Conservation (phyloP, 2,888 invertebrate species). For the Watsonalla binaria region DNA sequence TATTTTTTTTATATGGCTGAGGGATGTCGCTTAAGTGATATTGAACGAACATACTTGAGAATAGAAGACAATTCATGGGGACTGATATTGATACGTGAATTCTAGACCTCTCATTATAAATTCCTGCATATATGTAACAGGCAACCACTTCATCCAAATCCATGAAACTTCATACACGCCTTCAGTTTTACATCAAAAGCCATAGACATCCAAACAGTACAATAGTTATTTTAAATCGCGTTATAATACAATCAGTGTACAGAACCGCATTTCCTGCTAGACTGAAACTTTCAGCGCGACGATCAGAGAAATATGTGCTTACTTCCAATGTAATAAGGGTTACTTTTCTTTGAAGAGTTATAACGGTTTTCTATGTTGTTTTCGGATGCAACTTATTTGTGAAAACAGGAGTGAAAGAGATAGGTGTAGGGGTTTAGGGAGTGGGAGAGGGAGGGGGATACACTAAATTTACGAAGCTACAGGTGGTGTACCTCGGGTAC, state of each 20-base stretch:
- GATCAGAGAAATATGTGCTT: slow-evolving; percentile 51
- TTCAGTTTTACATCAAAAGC: not conserved
- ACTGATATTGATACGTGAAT: too few species aligned
- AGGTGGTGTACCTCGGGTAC: slow-evolving; percentile 76
- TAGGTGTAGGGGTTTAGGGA: slow-evolving; percentile 20
- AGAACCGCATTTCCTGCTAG: slow-evolving; percentile 58
- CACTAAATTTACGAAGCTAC: slow-evolving; percentile 77
- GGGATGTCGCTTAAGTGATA: too few species aligned
- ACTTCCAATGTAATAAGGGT: slow-evolving; percentile 18
- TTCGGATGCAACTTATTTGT: slow-evolving; percentile 77
- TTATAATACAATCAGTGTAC: slow-evolving; percentile 74
- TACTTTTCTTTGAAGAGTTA: slow-evolving; percentile 28
- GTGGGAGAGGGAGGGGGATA: slow-evolving; percentile 51
- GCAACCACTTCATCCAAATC: too few species aligned
- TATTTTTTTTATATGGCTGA: too few species aligned
- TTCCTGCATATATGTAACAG: too few species aligned
- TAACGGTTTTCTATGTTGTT: slow-evolving; percentile 72
- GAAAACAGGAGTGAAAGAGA: slow-evolving; percentile 68
- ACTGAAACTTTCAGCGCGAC: slow-evolving; percentile 61
- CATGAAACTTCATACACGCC: too few species aligned
- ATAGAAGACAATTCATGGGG: too few species aligned
- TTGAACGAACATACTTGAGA: too few species aligned
- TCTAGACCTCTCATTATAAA: too few species aligned
- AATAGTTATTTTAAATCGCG: slow-evolving; percentile 70
- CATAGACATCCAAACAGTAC: slow-evolving; percentile 19